These are phyloP conservation scores for Tenualosa thibaudeaui DNA, from an alignment of 2,797 vertebrate genomes.

Conservation along the genomic window DNA sequence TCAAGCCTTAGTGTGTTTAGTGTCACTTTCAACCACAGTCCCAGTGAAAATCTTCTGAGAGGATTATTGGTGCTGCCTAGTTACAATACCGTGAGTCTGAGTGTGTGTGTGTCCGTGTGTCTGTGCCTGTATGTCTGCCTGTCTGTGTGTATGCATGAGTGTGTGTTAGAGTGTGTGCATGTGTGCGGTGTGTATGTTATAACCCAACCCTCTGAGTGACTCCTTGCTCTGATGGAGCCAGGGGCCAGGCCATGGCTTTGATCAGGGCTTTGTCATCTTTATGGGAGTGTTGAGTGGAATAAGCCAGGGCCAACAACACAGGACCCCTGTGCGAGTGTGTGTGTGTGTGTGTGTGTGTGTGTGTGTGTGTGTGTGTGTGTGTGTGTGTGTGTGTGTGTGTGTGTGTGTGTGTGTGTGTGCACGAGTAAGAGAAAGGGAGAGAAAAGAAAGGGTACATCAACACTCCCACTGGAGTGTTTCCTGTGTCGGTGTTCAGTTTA, in stretches of 20 bases:
- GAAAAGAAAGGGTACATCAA: neutral
- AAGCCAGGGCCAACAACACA: conserved; percentile 69
- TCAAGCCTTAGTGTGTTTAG: conserved; percentile 23
- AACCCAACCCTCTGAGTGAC: conserved; percentile 49
- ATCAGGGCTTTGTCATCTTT: conserved; percentile 79
- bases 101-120: conserved; percentile 20
- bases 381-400: neutral
- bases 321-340: conserved; percentile 38
- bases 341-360: neutral
- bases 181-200: conserved; percentile 17
- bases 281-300: conserved; percentile 78
- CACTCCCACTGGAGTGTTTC: neutral
- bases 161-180: conserved; percentile 38
- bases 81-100: neutral
- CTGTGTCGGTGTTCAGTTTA: neutral
- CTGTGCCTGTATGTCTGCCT: neutral
- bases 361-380: conserved; percentile 2
- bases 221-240: conserved; percentile 47
- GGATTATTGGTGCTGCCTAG: conserved; percentile 35
- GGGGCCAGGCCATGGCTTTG: conserved; percentile 68
- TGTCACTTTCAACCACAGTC: conserved; percentile 44
- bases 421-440: no score
- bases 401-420: neutral
- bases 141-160: neutral
- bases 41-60: conserved; percentile 35